A percentile compares a stretch with the other conserved stretches of the same genome.
phyloP scores from a whole-genome alignment of 2,797 vertebrate species.

The Argyrosomus regius region DNA sequence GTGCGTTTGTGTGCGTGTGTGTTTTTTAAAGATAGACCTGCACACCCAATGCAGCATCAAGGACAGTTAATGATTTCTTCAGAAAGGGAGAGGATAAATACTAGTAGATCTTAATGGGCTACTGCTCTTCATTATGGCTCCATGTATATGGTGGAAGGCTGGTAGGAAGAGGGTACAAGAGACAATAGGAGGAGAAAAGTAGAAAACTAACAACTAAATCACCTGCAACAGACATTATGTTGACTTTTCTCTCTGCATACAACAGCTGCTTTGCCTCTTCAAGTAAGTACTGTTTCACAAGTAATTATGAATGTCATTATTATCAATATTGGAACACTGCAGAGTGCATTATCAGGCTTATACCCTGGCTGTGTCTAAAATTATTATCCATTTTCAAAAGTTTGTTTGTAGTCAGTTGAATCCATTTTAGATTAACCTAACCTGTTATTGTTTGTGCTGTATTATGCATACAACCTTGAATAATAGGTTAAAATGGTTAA shows the following conservation, averaged over 20 bases:
- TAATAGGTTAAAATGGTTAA: not conserved
- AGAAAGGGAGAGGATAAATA: constrained; percentile 42
- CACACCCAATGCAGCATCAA: constrained; percentile 29
- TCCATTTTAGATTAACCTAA: not conserved
- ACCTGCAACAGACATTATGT: constrained; percentile 2
- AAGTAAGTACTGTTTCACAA: not conserved
- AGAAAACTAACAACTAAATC: constrained; percentile 21
- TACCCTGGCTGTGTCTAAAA: not conserved
- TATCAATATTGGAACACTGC: not conserved
- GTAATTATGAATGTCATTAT: not conserved
- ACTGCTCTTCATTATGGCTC: constrained; percentile 45
- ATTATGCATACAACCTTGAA: not conserved
- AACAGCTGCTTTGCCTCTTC: not conserved
- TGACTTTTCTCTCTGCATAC: not conserved
- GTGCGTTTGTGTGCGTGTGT: not conserved
- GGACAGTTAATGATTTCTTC: constrained; percentile 48
- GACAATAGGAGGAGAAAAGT: constrained; percentile 2
- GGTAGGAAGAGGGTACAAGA: constrained; percentile 23
- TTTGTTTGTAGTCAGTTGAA: not conserved
- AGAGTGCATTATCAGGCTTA: not conserved
- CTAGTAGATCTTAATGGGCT: constrained; percentile 51
- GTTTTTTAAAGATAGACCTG: not conserved
- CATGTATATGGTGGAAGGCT: constrained; percentile 16
- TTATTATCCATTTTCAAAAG: not conserved
- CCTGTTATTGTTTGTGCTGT: not conserved